Percentiles rank a stretch among this genome's conserved stretches.
phyloP scores from a whole-genome alignment of 1,140 invertebrate genomes.

The Ephestia elutella region DNA sequence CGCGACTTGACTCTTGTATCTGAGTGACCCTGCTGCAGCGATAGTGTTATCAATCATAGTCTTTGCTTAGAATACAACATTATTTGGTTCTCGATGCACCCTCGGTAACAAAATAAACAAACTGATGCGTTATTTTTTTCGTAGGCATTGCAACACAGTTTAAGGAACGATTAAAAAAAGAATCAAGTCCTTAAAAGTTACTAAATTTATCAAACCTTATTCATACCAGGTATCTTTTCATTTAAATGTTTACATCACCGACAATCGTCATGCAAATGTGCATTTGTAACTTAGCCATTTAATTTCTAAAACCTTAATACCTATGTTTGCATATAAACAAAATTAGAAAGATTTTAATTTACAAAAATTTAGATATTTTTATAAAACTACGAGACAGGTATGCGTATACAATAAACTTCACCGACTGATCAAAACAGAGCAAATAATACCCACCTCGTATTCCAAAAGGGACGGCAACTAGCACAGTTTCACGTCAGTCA shows the following conservation, averaged over 20 bases:
- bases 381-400: too few species aligned
- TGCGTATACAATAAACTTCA: not conserved
- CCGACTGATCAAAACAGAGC: not conserved
- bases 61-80: conserved; percentile 19
- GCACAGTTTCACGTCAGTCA: not conserved
- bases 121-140: not conserved
- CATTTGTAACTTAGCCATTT: too few species aligned
- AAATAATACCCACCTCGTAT: not conserved
- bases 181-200: too few species aligned
- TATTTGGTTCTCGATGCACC: not conserved
- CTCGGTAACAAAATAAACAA: not conserved
- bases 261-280: not conserved
- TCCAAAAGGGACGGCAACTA: not conserved
- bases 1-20: conserved; percentile 26
- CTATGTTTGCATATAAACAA: too few species aligned
- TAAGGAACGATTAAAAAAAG: too few species aligned
- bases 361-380: too few species aligned
- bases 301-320: too few species aligned
- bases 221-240: too few species aligned
- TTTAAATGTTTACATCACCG: too few species aligned
- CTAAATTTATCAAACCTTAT: too few species aligned
- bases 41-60: conserved; percentile 22
- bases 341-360: too few species aligned
- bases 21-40: conserved; percentile 25
- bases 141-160: too few species aligned